Evolutionary conservation across 2,113 vertebrate genomes (phyloP).

Genomic region (Pandion haliaetus): DNA sequence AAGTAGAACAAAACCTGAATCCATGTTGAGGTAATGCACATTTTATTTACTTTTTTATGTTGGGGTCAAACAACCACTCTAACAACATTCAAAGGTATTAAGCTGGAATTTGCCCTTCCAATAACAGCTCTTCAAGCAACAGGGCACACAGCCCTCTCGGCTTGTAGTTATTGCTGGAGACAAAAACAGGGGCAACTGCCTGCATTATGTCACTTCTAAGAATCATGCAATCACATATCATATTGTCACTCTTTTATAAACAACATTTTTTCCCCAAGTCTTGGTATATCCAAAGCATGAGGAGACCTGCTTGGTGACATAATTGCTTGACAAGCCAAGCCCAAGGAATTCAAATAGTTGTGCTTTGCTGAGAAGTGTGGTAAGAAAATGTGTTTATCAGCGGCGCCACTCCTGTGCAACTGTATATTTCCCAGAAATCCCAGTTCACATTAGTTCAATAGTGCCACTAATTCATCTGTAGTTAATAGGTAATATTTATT

Average conservation of each 20-base stretch:
- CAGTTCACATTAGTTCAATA: not conserved
- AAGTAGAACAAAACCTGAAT: not conserved
- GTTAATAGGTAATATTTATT: not conserved
- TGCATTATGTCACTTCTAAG: not conserved
- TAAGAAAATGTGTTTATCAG: not conserved
- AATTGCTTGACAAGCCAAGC: not conserved
- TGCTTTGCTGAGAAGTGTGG: not conserved
- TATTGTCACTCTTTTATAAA: not conserved
- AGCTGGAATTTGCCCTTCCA: not conserved
- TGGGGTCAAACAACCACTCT: not conserved
- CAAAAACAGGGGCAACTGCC: not conserved
- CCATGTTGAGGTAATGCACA: not conserved
- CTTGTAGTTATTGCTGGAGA: not conserved
- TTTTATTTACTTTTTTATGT: not conserved
- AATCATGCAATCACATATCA: not conserved
- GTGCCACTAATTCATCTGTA: not conserved
- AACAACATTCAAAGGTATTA: not conserved
- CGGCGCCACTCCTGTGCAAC: accelerated
- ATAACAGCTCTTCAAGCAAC: not conserved
- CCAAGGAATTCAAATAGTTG: not conserved
- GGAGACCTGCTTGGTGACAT: not conserved
- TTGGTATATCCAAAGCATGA: not conserved
- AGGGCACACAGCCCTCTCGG: not conserved
- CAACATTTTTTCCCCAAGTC: not conserved
- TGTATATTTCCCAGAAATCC: not conserved